phyloP scores from a whole-genome alignment of 2,888 invertebrate species.

The Caenorhabditis zanzibari region DNA sequence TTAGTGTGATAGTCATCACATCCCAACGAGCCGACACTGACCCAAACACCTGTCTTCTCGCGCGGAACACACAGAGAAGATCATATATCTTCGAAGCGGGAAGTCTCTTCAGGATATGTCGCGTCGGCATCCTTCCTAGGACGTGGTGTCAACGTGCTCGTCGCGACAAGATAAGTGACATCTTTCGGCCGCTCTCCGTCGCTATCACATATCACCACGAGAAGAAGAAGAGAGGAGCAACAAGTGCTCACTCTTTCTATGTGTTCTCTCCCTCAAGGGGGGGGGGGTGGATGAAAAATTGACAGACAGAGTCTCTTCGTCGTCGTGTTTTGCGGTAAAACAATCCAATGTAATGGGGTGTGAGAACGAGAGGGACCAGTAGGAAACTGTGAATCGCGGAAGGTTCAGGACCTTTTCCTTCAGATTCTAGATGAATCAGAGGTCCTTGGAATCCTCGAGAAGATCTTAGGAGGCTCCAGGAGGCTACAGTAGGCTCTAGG shows the following conservation, averaged over 20 bases:
- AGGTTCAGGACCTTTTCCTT: background rate
- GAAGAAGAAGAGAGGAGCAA: constrained; percentile 23
- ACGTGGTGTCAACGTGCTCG: constrained; percentile 23
- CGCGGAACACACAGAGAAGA: no score
- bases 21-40: constrained; percentile 24
- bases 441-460: no score
- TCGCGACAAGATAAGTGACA: constrained; percentile 59
- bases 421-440: no score
- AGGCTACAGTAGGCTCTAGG: no score
- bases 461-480: no score
- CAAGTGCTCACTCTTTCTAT: constrained; percentile 38
- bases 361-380: background rate
- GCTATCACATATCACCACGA: constrained; percentile 53
- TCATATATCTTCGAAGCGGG: constrained; percentile 51
- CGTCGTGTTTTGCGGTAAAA: constrained; percentile 58
- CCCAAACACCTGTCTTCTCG: constrained; percentile 46
- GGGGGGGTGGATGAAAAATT: background rate
- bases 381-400: background rate
- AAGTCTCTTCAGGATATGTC: background rate
- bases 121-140: background rate
- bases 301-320: no score
- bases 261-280: background rate
- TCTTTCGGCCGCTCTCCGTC: background rate
- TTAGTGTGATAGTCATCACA: constrained; percentile 61
- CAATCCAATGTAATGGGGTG: background rate